Percentiles rank a stretch among this genome's conserved stretches.
phyloP scores from a whole-genome alignment of 1,140 invertebrate genomes.

The Zelostemma sp. region DNA sequence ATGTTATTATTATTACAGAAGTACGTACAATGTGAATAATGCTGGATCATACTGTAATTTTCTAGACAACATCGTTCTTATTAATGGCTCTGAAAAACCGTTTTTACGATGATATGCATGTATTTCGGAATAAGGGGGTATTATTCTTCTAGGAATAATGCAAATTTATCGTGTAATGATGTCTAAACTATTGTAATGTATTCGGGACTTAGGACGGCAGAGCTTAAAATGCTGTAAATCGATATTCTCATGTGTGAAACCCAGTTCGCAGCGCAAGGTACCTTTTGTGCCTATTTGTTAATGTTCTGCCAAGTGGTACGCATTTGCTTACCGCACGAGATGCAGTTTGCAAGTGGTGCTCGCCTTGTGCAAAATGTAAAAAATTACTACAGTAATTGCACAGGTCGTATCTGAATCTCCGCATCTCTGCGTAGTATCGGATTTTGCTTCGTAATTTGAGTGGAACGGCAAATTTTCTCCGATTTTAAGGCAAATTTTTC shows the following conservation, averaged over 20 bases:
- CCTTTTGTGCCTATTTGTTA: slow-evolving; percentile 37
- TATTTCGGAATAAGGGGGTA: neutral
- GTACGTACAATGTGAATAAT: no score
- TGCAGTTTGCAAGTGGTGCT: slow-evolving; percentile 34
- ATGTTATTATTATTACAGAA: no score
- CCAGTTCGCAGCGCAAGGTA: slow-evolving; percentile 27
- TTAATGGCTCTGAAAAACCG: no score
- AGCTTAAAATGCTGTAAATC: slow-evolving; percentile 38
- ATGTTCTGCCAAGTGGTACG: slow-evolving; percentile 35
- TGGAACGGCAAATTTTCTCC: no score
- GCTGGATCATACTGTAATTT: no score
- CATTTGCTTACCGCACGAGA: slow-evolving; percentile 35
- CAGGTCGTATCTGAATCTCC: no score
- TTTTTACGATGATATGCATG: no score
- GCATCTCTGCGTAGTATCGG: no score
- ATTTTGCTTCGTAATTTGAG: no score
- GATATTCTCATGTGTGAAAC: slow-evolving; percentile 40
- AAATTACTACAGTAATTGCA: no score
- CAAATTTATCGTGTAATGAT: neutral
- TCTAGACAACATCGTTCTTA: no score
- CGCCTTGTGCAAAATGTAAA: slow-evolving; percentile 33
- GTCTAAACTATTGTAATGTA: slow-evolving; percentile 20
- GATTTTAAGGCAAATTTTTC: no score
- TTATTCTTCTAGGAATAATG: neutral
- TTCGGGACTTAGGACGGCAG: slow-evolving; percentile 24